Percentiles rank a stretch among this genome's conserved stretches.
Conservation (phyloP, 2,888 invertebrate genomes). For the Escarpia spicata region DNA sequence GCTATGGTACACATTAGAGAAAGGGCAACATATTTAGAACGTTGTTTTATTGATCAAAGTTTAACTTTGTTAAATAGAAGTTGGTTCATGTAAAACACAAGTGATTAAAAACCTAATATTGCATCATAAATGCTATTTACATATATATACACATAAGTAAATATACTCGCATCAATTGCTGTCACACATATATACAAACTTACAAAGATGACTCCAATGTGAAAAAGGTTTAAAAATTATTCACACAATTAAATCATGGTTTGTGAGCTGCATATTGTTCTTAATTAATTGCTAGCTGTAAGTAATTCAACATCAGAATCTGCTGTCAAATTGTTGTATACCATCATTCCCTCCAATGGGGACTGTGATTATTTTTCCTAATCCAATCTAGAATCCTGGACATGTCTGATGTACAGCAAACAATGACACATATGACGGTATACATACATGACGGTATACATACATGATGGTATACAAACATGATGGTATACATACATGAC, state of each 20-base stretch:
- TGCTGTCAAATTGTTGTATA: no score
- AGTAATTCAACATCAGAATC: no score
- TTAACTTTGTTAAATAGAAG: neutral
- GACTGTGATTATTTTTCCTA: no score
- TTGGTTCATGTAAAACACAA: neutral
- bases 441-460: no score
- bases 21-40: neutral
- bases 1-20: neutral
- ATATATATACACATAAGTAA: neutral
- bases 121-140: constrained; percentile 9
- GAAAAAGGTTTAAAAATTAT: neutral
- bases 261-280: neutral
- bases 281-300: no score
- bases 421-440: no score
- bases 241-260: neutral
- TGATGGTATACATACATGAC: no score
- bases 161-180: neutral
- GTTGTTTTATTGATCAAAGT: neutral
- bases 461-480: no score
- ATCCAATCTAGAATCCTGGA: no score
- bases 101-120: constrained; percentile 8
- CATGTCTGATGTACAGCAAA: no score
- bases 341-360: no score
- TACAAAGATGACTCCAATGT: neutral
- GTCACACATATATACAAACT: neutral